Evolutionary conservation across 2,888 invertebrate genomes (phyloP), one percentile per base, ranked within the genome.

Genomic region (Crepidodera aurea): DNA sequence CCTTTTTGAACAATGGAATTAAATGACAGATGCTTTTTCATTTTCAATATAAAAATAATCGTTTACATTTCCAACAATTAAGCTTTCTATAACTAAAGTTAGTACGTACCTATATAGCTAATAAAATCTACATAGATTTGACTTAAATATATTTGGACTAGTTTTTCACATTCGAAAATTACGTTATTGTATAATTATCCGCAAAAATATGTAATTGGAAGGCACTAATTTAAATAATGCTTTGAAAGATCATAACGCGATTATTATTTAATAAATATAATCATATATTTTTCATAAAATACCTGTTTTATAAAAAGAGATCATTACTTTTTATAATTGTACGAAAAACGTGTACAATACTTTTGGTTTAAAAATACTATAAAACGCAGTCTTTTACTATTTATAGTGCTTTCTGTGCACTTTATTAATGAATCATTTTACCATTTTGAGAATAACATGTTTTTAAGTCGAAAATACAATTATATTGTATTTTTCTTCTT

Each of bases 341-440:
- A 51, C 39, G 39, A 12, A 46, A 54, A 54, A 34, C 7, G 34
- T 34, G 13, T 34, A 34, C 10, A 29, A 22, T 22, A 22, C 22
- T 22, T 22, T 22, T 22, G 22, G 22, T 44, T 25, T 39, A 55
- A 42, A 55, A 55, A 55, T 55, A 55, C 55, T 56, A 46, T 46
- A 46, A 42, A 56, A 56, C 10, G 56, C 56, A 56, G 56, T 56
- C 56, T 56, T 56, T 56, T 27, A 44, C 13, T n/a, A 4, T 46
- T 46, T 19, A 18, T 13, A 42, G 44, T 19, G 32, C 10, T 16
- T n/a, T 19, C 15, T 44, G 8, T 13, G 44, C 55, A 55, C 44
- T 44, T 44, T 44, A 8, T 8, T 29, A 3, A 10, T 29, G 8
- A 29, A 29, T 10, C 29, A 29, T 29, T 29, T 29, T 29, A 29